Base-by-base conservation (phyloP, 1,140 invertebrate species). In the Elymnias hypermnestra region DNA sequence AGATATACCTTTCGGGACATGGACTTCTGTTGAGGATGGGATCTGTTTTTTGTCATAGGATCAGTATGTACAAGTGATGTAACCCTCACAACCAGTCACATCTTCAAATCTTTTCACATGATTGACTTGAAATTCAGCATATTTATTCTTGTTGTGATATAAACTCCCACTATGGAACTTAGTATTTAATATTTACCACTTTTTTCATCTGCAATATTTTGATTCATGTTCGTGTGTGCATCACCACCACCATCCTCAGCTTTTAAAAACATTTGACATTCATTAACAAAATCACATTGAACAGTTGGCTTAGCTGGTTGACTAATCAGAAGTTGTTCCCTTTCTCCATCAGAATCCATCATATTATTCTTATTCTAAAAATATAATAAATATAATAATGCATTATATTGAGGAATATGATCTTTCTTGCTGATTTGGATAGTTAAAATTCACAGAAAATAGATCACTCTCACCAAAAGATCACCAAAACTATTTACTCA, bases 241-340 rank as follows among this genome's bases (percentile, higher is more conserved):
- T 82, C 79, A 36, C 79, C 77, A 39, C 77, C 62, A 14, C 79
- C 79, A 44, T 82, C 76, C 48, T 83, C 79, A 53, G 79, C 73
- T 26, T 72, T 78, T 26, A 84, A 39, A 43, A 82, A 84, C 62
- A 78, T 70, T 55, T 82, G 72, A 49, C 75, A 82, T 56, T 84
- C 76, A 69, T 84, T 84, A 0, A 79, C 65, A 43, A 84, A 66
- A 53, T 84, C 73, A 65, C 65, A 72, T 36, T 70, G 69, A 1
- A 68, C 70, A 38, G 55, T 52, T 19, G 64, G 50, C 12, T 72
- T 69, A 9, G 36, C 28, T 23, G 46, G 10, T 5, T 63, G 45
- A 15, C 54, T 64, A 14, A 59, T 38, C 13, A 76, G 53, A 13
- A 73, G 38, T 8, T 63, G 59, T 37, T 76, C 71, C 38, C 66